Evolutionary conservation across 1,140 invertebrate genomes (phyloP).

Genomic region (Zaprionus inermis): DNA sequence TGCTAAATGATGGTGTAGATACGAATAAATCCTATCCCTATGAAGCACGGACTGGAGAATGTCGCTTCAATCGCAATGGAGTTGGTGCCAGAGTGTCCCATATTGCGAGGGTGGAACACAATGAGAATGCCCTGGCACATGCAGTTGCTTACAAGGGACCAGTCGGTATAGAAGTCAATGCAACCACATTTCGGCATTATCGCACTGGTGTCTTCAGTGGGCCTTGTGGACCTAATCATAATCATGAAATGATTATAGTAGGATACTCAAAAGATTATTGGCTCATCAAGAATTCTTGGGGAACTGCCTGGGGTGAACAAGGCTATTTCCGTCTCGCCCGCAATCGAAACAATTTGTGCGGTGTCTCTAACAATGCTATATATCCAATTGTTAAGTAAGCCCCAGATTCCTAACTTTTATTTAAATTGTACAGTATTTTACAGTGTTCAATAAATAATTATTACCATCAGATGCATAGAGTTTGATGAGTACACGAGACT

Average conservation of each 20-base stretch:
- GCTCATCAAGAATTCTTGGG: slow-evolving; percentile 88
- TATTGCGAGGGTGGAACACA: slow-evolving; percentile 86
- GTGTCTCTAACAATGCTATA: neutral
- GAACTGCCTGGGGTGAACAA: slow-evolving; percentile 85
- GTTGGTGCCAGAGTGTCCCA: slow-evolving; percentile 23
- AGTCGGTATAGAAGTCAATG: slow-evolving; percentile 19
- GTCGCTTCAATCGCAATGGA: neutral
- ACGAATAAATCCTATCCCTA: slow-evolving; percentile 90
- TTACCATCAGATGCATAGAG: too few species aligned
- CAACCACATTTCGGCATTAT: slow-evolving; percentile 6
- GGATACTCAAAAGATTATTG: slow-evolving; percentile 89
- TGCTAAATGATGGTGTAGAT: slow-evolving; percentile 89
- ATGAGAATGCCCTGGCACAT: slow-evolving; percentile 88
- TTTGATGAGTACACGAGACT: too few species aligned
- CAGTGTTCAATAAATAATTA: slow-evolving; percentile 70
- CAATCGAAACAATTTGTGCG: neutral
- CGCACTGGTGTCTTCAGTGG: slow-evolving; percentile 1
- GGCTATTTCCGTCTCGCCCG: slow-evolving; percentile 85
- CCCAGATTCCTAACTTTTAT: too few species aligned
- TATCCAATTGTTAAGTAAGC: too few species aligned
- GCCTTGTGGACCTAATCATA: slow-evolving; percentile 87
- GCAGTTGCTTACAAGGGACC: slow-evolving; percentile 87
- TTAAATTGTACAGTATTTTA: too few species aligned
- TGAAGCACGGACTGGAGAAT: slow-evolving; percentile 86
- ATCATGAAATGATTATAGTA: slow-evolving; percentile 87